Evolutionary conservation across 1,140 invertebrate genomes (phyloP), one percentile per base, ranked within the genome.

Genomic region (Lasioglossum albipes): DNA sequence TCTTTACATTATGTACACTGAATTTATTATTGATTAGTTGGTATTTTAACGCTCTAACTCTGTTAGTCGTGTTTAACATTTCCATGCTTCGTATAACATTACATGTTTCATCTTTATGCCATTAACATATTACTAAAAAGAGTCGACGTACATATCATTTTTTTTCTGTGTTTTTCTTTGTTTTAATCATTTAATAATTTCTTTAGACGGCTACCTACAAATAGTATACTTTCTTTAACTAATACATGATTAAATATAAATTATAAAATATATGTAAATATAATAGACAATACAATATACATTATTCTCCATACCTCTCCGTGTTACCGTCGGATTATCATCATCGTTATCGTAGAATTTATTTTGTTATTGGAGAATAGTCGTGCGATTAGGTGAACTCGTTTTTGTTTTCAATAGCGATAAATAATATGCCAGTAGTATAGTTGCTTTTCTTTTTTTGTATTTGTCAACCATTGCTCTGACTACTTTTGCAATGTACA

Each of bases 401-500:
- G 57, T 59, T 59, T 45, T 57, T 20, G 54, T 62, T 62, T 36
- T 75, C 18, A 61, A 36, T 84, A 84, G 73, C 75, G 75, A 64
- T 84, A 86, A 81, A 85, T 66, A 87, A 79, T 84, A 59, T 83
- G 36, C 59, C 75, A 69, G 82, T 75, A 69, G 82, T 75, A 69
- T 79, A 67, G 10, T 49, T 12, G 13, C 12, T 49, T 49, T 49
- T 62, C 65, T 10, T 20, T 10, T 66, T 71, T 84, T 83, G 67
- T 81, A 68, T 81, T 83, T 79, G 88, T 91, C 88, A 91, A 91
- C 79, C 77, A 61, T 82, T 81, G 61, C 81, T 90, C 83, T 91
- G 90, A 67, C 90, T 92, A 92, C 90, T 92, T 92, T 92, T 92
- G 91, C 91, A 91, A 91, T 92, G 91, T 92, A 92, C 88, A 91